Evolutionary conservation across 2,888 invertebrate species (phyloP), one percentile per base, ranked within the genome.

Genomic region (Agrilus cyanescens): DNA sequence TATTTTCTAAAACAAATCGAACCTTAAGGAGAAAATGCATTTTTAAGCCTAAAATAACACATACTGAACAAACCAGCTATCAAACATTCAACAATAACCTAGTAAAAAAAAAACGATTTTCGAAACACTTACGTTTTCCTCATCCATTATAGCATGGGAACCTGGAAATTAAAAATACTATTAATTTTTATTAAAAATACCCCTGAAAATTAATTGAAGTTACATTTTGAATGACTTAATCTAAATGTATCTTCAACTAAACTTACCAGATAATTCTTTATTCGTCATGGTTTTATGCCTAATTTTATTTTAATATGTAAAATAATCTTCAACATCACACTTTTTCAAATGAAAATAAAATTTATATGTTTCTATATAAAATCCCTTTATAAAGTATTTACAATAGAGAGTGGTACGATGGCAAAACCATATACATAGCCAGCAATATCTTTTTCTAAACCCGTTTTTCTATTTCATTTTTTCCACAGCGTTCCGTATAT

Each of bases 191-290:
- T 48, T 46, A 47, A 41, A 40, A 37, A 43, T 42, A 34, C 41
- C 13, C 35, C 44, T 36, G 37, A 41, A 43, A 46, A 48, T 44
- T 42, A 41, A 45, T 38, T 35, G 15, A 46, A 47, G 32, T 41
- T 43, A 25, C 38, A 44, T 38, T 44, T 45, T 38, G 38, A 40
- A 35, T 46, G 36, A 37, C 45, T 41, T 43, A 46, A 45, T 40
- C 41, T 36, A 46, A 48, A 48, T 45, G 47, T 48, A 39, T 45
- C 46, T 51, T 46, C 34, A 47, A 43, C 43, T 46, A 51, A 51
- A 55, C 57, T 58, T 57, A 61, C 61, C 58, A 54, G 58, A 57
- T 51, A 57, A 47, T 53, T 59, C 56, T 54, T 56, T 56, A 53
- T 57, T 56, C 53, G 58, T 60, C 60, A 61, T 61, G 57, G 55